Base-by-base conservation (phyloP, 1,140 invertebrate genomes). In the Psilanteris sp. region DNA sequence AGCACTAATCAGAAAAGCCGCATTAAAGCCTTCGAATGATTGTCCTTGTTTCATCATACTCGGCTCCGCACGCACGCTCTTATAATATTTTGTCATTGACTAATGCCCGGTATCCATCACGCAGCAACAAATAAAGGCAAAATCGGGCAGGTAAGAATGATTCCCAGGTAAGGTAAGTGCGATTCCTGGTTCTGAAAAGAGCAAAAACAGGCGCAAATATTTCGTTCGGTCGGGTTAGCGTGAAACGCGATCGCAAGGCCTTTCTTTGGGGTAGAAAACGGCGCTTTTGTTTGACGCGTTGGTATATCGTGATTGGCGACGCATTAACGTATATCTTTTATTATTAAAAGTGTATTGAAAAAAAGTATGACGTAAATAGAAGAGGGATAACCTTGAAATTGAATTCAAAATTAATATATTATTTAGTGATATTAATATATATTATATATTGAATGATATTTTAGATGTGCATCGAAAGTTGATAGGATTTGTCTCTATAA, bases 101-200 rank as follows among this genome's bases (percentile, higher is more conserved):
- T 61, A 54, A 74, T 67, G 71, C 6, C 57, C 36, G 46, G 54
- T 55, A 68, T 68, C 55, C 44, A 75, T 76, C 73, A 76, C 59
- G 39, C 66, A 70, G 41, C 57, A 10, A 66, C 37, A 52, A 66
- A 76, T 70, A 70, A 70, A 76, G 64, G 73, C 50, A 46, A 52
- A 62, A 48, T 68, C n/a, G 44, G 27, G 52, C 54, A 61, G 41
- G 55, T 43, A 59, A 57, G 55, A 50, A 36, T 34, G 64, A 37
- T 55, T 61, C 59, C 26, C 43, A 46, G 52, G 41, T 50, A 44
- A 68, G 64, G 72, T 77, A 71, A 77, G 66, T 66, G 32, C 54
- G 74, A 71, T 46, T 59, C 59, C 31, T 41, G 29, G 14, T 36
- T 46, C 1, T 11, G 8, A 62, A 75, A 57, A 55, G 61, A 57